A percentile compares a stretch with the other conserved stretches of the same genome.
phyloP scores from a whole-genome alignment of 64 coral and sea anemone genomes.

The Stichodactyla mertensii region DNA sequence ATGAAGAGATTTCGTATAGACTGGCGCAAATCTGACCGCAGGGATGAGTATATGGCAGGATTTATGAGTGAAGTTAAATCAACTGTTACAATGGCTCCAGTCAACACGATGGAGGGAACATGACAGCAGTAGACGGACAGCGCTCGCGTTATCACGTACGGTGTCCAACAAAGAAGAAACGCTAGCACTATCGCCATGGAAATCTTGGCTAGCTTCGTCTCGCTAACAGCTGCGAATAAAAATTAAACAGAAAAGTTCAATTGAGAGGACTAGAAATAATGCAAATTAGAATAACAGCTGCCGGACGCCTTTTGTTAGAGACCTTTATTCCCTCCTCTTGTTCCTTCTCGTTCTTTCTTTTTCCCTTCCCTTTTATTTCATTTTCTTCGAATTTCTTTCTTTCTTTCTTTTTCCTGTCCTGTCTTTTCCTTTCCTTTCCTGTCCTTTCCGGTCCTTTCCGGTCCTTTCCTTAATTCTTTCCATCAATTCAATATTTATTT shows the following conservation, averaged over 20 bases:
- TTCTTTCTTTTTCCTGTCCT: not conserved
- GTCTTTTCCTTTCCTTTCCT: not conserved
- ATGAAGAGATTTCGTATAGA: not conserved
- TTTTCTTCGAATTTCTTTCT: no score
- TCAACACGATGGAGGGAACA: not conserved
- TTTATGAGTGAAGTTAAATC: conserved; percentile 20
- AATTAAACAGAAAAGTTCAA: not conserved
- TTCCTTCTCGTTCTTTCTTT: no score
- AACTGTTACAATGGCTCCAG: not conserved
- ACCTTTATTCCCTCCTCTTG: no score
- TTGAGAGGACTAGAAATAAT: no score
- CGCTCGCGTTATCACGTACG: conserved; percentile 15
- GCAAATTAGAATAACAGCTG: no score
- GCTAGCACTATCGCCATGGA: not conserved
- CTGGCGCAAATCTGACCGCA: conserved; percentile 16
- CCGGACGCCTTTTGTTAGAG: no score
- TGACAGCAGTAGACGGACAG: not conserved
- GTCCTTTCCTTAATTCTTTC: no score
- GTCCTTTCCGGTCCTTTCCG: not conserved
- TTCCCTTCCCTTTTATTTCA: no score
- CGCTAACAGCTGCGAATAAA: not conserved
- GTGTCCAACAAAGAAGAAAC: conserved; percentile 23
- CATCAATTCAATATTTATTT: no score
- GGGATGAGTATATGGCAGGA: conserved; percentile 11
- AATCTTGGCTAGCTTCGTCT: conserved; percentile 26